These are phyloP conservation scores for Coecobrya sp. DNA, from an alignment of 2,888 invertebrate genomes.

Conservation along the genomic window DNA sequence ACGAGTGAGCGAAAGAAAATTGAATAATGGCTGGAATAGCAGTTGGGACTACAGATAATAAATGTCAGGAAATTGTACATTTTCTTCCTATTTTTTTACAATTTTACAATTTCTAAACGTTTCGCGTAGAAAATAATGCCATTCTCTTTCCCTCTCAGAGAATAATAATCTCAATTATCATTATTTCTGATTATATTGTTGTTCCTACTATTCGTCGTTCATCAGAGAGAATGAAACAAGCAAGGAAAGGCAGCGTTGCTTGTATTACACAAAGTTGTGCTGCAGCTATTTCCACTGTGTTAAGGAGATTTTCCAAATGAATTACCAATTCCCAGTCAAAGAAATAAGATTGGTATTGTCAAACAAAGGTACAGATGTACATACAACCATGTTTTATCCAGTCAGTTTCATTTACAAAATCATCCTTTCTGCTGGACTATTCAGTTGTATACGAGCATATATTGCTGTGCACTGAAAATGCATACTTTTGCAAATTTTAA, in stretches of 20 bases:
- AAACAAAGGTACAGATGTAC: neutral
- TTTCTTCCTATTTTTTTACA: conserved; percentile 33
- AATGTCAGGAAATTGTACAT: conserved; percentile 34
- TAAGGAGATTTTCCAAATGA: conserved; percentile 53
- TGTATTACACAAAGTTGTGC: neutral
- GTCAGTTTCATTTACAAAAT: neutral
- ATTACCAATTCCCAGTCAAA: conserved; percentile 26
- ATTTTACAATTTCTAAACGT: neutral
- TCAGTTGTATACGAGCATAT: no score
- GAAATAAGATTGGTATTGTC: neutral
- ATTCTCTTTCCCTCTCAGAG: neutral
- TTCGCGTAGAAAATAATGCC: neutral
- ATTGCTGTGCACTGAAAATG: no score
- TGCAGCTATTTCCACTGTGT: neutral
- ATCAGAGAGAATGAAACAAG: conserved; percentile 11
- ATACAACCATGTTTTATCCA: neutral
- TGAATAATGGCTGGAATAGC: conserved; percentile 22
- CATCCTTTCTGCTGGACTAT: neutral
- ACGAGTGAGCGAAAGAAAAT: conserved; percentile 35
- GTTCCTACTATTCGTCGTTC: neutral
- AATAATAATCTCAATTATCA: conserved; percentile 10
- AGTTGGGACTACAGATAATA: neutral
- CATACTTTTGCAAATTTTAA: no score
- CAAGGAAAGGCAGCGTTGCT: neutral
- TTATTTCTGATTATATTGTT: neutral